Percentiles rank a stretch among this genome's conserved stretches.
These are phyloP conservation scores for Invenusta paracnida DNA, from an alignment of 2,888 invertebrate species.

Conservation along the genomic window DNA sequence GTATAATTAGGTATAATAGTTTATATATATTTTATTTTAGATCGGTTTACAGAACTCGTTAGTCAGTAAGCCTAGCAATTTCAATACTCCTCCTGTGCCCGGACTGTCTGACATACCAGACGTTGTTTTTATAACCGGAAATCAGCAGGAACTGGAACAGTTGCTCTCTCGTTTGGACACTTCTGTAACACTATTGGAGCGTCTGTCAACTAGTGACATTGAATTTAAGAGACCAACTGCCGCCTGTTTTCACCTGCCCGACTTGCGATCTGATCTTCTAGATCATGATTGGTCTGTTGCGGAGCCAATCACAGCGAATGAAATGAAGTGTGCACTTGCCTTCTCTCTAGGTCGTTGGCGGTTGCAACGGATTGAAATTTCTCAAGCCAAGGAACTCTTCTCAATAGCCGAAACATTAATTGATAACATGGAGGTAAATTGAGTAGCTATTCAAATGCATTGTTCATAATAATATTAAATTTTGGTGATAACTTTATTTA, in stretches of 20 bases:
- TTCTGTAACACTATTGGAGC: background rate
- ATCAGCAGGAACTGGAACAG: background rate
- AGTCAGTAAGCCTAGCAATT: background rate
- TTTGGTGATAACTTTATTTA: too few species aligned
- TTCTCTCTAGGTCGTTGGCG: background rate
- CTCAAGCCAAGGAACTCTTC: background rate
- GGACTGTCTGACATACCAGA: constrained; percentile 33
- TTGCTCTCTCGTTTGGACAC: background rate
- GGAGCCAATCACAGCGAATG: background rate
- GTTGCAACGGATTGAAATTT: background rate
- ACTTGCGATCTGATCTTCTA: background rate
- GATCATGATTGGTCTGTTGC: background rate
- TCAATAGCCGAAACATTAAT: background rate
- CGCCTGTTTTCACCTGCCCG: background rate
- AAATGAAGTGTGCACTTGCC: background rate
- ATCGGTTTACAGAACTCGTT: background rate
- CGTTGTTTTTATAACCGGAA: constrained; percentile 17
- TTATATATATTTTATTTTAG: too few species aligned
- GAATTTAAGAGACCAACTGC: background rate
- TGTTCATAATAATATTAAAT: too few species aligned
- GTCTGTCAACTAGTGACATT: background rate
- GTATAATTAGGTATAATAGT: too few species aligned
- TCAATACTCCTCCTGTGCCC: constrained; percentile 21
- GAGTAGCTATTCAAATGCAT: too few species aligned
- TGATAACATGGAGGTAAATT: background rate